Evolutionary conservation across 2,888 invertebrate genomes (phyloP).

Genomic region (Papilio protenor): DNA sequence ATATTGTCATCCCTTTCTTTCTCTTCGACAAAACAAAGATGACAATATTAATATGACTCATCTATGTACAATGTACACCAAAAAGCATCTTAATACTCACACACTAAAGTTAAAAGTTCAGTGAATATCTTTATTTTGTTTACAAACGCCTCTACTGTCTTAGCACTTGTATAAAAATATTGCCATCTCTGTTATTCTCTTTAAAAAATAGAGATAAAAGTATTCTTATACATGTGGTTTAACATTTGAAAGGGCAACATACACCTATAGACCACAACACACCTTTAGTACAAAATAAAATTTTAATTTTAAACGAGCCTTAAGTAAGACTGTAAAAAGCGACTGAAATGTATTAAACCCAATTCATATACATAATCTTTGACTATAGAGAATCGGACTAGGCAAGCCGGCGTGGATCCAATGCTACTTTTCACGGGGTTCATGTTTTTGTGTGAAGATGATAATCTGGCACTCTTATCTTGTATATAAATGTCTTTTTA

Average conservation of each 20-base stretch:
- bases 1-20: too few species aligned
- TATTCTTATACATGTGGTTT: neutral
- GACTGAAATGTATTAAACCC: slow-evolving; percentile 11
- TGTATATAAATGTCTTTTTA: too few species aligned
- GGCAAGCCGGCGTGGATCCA: too few species aligned
- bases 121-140: neutral
- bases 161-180: neutral
- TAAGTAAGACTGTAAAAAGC: slow-evolving; percentile 29
- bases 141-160: neutral
- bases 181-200: neutral
- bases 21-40: neutral
- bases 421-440: too few species aligned
- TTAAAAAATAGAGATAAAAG: neutral
- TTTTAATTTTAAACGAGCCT: slow-evolving; percentile 24
- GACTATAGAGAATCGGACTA: too few species aligned
- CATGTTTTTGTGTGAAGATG: too few species aligned
- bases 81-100: neutral
- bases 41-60: neutral
- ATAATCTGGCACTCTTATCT: too few species aligned
- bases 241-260: neutral
- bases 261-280: neutral
- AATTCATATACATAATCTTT: too few species aligned
- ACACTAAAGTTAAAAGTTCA: neutral
- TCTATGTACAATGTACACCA: too few species aligned
- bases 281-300: slow-evolving; percentile 39